A percentile compares a stretch with the other conserved stretches of the same genome.
These are phyloP conservation scores for Callipepla squamata DNA, from an alignment of 2,113 vertebrate genomes.

Conservation along the genomic window DNA sequence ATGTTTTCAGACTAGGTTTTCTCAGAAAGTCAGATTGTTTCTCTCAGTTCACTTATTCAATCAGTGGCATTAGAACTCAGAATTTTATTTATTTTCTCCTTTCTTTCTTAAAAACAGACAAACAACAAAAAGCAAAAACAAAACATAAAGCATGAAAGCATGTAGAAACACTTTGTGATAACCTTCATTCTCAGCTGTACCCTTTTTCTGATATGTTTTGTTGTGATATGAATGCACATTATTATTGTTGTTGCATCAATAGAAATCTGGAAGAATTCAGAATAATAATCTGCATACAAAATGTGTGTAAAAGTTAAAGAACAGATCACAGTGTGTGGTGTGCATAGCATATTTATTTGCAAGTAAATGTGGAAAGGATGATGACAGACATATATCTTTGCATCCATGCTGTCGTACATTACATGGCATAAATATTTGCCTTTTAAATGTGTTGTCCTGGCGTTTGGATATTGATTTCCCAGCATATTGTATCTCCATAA, in stretches of 20 bases:
- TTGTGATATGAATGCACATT: background rate
- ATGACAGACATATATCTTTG: background rate
- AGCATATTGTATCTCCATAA: background rate
- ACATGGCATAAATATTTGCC: background rate
- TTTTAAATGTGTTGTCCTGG: background rate
- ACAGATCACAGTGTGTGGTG: background rate
- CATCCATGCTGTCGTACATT: background rate
- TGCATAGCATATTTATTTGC: background rate
- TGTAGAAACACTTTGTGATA: background rate
- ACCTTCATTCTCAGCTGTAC: background rate
- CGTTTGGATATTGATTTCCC: background rate
- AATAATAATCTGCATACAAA: background rate
- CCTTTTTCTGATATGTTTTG: background rate
- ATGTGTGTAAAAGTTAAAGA: background rate
- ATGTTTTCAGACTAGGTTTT: background rate
- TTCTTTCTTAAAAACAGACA: background rate
- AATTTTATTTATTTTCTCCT: background rate
- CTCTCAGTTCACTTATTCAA: background rate
- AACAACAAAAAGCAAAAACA: too few relatives aligned
- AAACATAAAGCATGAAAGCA: background rate
- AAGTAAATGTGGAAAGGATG: background rate
- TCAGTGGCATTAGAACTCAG: background rate
- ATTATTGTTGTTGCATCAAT: background rate
- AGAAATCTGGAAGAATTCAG: background rate
- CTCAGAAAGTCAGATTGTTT: background rate